A percentile compares a stretch with the other conserved stretches of the same genome.
These are phyloP conservation scores for Planiliza haematocheilus DNA, from an alignment of 2,113 vertebrate genomes.

Conservation along the genomic window DNA sequence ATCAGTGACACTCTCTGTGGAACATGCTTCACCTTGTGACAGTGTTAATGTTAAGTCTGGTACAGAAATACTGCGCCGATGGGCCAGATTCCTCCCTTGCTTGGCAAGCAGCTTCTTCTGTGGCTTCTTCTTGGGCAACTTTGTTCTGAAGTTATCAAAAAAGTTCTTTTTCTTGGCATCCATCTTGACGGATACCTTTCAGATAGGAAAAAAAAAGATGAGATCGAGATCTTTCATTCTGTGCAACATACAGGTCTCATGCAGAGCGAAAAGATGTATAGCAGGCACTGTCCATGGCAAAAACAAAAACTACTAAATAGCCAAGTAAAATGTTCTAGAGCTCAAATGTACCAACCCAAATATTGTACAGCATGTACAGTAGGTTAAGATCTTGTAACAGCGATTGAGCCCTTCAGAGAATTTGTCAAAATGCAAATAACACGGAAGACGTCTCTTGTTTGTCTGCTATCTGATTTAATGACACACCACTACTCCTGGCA, in stretches of 20 bases:
- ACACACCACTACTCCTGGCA: neutral
- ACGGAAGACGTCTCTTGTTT: neutral
- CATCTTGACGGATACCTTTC: slow-evolving; percentile 66
- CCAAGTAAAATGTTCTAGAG: neutral
- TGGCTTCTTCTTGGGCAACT: slow-evolving; percentile 60
- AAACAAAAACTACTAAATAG: neutral
- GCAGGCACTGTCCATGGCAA: neutral
- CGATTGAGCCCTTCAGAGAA: too few relatives aligned
- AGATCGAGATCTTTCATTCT: neutral
- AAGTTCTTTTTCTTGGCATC: slow-evolving; percentile 77
- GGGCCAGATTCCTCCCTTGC: slow-evolving; percentile 52
- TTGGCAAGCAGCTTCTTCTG: slow-evolving; percentile 62
- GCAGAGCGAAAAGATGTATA: neutral
- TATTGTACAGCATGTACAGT: too few relatives aligned
- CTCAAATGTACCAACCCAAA: too few relatives aligned
- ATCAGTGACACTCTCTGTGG: neutral
- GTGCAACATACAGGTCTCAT: neutral
- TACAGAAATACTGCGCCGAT: slow-evolving; percentile 82
- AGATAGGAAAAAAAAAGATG: neutral
- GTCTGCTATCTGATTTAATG: neutral
- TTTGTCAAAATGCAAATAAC: too few relatives aligned
- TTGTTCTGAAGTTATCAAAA: slow-evolving; percentile 73
- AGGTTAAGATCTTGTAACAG: too few relatives aligned
- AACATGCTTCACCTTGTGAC: slow-evolving; percentile 5
- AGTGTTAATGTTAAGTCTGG: slow-evolving; percentile 72